Evolutionary conservation across 1,140 invertebrate species (phyloP), one percentile per base, ranked within the genome.

Genomic region (Pararge aegeria): DNA sequence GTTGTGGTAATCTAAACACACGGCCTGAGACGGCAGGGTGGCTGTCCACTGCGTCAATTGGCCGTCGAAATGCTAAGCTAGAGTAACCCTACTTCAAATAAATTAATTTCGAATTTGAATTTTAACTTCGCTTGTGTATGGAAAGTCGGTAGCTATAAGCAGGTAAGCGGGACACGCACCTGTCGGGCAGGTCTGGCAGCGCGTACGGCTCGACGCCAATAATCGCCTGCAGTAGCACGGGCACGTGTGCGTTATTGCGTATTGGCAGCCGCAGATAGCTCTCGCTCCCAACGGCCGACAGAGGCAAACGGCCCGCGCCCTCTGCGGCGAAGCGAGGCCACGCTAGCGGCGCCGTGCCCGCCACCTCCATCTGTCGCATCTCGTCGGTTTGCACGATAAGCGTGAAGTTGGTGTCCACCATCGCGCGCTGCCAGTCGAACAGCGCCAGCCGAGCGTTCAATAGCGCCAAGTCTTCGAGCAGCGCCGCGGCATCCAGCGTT

Each of bases 331-430:
- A 46, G 18, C 18, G 64, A 48, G 49, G 54, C 12, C 55, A 9
- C 44, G 37, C 3, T 48, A 62, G 59, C 55, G 24, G 24, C 24
- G 24, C 24, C 7, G 13, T 42, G 59, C 61, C 2, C n/a, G n/a
- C n/a, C n/a, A n/a, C n/a, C n/a, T n/a, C n/a, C n/a, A n/a, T n/a
- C n/a, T n/a, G n/a, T n/a, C n/a, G n/a, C 2, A 66, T 67, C 62
- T 75, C 66, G 1, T 60, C 56, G 13, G 68, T 78, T 64, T 72
- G 68, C 58, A 76, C 27, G 46, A 64, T 44, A 12, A 74, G 55
- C 49, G 73, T 53, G 30, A 70, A 29, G 63, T 74, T 69, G 48
- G 20, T 21, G 42, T 29, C 40, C 15, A 42, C 15, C 4, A 4
- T 7, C 53, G 62, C 58, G 37, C 60, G 38, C 44, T 55, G 61